Evolutionary conservation across 2,888 invertebrate genomes (phyloP).

Genomic region (Athalia circularis): DNA sequence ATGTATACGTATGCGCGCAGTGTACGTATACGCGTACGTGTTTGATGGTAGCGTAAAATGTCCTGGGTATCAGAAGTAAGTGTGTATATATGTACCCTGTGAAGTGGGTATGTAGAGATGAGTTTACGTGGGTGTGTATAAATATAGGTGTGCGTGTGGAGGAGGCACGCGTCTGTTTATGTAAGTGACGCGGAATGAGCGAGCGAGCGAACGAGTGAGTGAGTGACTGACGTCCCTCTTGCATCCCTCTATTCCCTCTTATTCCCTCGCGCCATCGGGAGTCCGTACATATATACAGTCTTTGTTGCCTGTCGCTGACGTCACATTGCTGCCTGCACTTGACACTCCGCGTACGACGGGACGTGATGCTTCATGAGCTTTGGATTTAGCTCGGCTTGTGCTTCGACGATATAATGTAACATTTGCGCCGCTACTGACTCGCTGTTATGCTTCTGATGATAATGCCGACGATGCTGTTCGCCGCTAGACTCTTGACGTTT

Average conservation of each 20-base stretch:
- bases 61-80: constrained; percentile 54
- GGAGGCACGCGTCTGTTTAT: constrained; percentile 69
- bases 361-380: constrained; percentile 44
- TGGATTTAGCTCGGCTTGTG: constrained; percentile 22
- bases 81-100: background rate
- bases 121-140: too few species aligned
- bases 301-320: constrained; percentile 63
- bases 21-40: constrained; percentile 57
- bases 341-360: constrained; percentile 59
- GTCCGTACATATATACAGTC: constrained; percentile 30
- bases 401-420: too few species aligned
- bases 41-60: constrained; percentile 70
- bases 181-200: constrained; percentile 69
- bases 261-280: constrained; percentile 6
- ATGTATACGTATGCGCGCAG: too few species aligned
- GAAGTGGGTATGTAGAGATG: too few species aligned
- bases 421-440: too few species aligned
- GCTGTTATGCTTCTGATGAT: too few species aligned
- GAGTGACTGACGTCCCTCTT: constrained; percentile 69
- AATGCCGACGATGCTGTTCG: too few species aligned
- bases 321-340: constrained; percentile 59
- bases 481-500: too few species aligned
- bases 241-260: constrained; percentile 46
- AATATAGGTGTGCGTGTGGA: background rate
- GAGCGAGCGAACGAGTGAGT: constrained; percentile 57